A percentile compares a stretch with the other conserved stretches of the same genome.
phyloP scores from a whole-genome alignment of 1,140 invertebrate genomes.

The Nautilus pompilius region DNA sequence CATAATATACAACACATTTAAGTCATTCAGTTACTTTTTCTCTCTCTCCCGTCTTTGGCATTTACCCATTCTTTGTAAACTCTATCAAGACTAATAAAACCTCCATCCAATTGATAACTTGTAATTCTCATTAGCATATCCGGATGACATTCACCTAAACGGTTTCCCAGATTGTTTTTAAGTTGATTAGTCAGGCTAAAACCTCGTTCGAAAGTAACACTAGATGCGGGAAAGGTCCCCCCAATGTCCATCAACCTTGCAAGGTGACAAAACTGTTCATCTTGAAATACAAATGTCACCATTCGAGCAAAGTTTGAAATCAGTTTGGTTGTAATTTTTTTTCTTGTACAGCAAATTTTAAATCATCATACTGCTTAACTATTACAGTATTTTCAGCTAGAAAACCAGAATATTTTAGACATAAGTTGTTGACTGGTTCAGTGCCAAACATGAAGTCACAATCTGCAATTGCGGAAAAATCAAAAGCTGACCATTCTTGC shows the following conservation, averaged over 20 bases:
- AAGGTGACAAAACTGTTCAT: background rate
- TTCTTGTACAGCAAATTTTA: background rate
- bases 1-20: too few relatives aligned
- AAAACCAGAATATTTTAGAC: background rate
- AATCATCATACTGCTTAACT: background rate
- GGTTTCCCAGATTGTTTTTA: background rate
- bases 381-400: background rate
- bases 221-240: background rate
- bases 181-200: background rate
- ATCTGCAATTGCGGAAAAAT: background rate
- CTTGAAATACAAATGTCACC: background rate
- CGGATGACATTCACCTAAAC: too few relatives aligned
- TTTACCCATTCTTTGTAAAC: too few relatives aligned
- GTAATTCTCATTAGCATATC: too few relatives aligned
- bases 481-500: background rate
- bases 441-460: background rate
- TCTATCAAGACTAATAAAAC: too few relatives aligned
- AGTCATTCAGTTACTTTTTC: too few relatives aligned
- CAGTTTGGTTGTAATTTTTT: background rate
- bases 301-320: background rate
- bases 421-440: background rate
- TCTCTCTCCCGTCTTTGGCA: too few relatives aligned
- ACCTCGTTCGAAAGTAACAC: too few relatives aligned
- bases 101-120: too few relatives aligned
- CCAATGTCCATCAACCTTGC: background rate